A percentile compares a stretch with the other conserved stretches of the same genome.
These are phyloP conservation scores for Neoitamus cyanurus DNA, from an alignment of 2,888 invertebrate species.

Conservation along the genomic window DNA sequence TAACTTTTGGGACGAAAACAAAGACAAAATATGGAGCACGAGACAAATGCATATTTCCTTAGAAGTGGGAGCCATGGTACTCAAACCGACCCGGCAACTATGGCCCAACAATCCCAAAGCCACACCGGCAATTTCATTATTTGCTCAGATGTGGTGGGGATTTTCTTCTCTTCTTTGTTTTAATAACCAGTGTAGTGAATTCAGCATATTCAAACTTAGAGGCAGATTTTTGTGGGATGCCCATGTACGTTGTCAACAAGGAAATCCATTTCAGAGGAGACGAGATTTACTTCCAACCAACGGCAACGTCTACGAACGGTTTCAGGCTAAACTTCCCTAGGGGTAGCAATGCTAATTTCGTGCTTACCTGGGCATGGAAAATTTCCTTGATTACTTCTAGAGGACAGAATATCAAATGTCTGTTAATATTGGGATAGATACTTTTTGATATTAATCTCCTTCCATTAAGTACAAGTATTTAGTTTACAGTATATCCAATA, in stretches of 20 bases:
- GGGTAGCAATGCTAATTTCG: background rate
- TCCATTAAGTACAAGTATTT: background rate
- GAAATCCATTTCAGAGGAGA: background rate
- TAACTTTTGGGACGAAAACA: background rate
- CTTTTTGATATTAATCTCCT: background rate
- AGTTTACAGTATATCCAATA: no score
- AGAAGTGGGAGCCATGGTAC: background rate
- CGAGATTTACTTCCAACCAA: background rate
- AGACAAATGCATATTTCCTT: background rate
- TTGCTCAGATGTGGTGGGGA: background rate
- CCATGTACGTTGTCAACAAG: background rate
- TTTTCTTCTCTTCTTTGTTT: background rate
- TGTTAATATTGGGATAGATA: no score
- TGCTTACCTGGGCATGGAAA: background rate
- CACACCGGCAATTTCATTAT: background rate
- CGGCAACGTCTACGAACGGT: background rate
- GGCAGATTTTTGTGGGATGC: background rate
- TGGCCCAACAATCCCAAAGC: background rate
- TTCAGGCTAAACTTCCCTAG: background rate
- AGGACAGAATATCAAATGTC: background rate
- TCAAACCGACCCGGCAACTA: no score
- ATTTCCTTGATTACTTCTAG: background rate
- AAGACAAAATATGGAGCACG: background rate
- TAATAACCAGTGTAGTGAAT: background rate
- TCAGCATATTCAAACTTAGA: background rate